phyloP scores from a whole-genome alignment of 1,140 invertebrate species.

The Gryllus bimaculatus region DNA sequence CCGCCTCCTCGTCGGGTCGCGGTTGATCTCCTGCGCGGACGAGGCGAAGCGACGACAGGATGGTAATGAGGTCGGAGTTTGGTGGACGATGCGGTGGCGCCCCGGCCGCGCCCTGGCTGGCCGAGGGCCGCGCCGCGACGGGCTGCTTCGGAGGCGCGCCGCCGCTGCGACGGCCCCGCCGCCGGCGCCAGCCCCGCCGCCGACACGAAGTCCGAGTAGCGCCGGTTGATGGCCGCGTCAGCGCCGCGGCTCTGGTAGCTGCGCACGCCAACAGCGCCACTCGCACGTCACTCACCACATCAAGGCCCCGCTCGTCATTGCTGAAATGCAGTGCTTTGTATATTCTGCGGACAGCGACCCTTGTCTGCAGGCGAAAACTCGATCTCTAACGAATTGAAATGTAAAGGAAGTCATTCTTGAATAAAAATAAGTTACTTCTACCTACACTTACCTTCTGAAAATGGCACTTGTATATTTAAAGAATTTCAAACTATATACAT shows the following conservation, averaged over 20 bases:
- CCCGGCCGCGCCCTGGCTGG: not conserved
- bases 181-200: slow-evolving; percentile 41
- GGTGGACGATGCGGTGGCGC: slow-evolving; percentile 55
- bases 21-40: slow-evolving; percentile 66
- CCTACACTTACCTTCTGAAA: too few species aligned
- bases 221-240: slow-evolving; percentile 19
- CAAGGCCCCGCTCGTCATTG: too few species aligned
- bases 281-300: too few species aligned
- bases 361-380: too few species aligned
- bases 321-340: too few species aligned
- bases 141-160: slow-evolving; percentile 30
- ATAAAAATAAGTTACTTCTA: too few species aligned
- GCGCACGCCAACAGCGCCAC: not conserved
- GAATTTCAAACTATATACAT: too few species aligned
- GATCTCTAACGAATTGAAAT: too few species aligned
- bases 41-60: slow-evolving; percentile 69
- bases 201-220: slow-evolving; percentile 61
- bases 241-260: not conserved
- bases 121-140: slow-evolving; percentile 36
- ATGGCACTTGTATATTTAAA: too few species aligned
- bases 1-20: slow-evolving; percentile 22
- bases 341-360: too few species aligned
- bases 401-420: too few species aligned
- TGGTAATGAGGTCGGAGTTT: slow-evolving; percentile 68
- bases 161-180: slow-evolving; percentile 23